Evolutionary conservation across 2,113 vertebrate species (phyloP), one percentile per base, ranked within the genome.

Genomic region (Dolichotis patagonum): DNA sequence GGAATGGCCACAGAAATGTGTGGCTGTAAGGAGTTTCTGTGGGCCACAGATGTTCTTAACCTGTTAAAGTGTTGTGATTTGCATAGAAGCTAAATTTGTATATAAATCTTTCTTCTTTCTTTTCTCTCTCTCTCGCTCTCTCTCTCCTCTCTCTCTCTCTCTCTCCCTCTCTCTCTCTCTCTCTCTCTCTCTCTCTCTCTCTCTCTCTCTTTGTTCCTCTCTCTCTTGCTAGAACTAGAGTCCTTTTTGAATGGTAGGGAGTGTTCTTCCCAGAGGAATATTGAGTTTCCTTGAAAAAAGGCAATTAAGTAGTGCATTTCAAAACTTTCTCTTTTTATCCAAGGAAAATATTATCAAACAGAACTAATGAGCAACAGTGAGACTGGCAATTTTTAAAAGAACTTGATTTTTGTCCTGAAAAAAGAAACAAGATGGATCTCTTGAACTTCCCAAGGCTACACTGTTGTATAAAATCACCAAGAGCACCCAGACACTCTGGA

Each of bases 261-360:
- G 93, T 77, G 16, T 6, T 49, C 46, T 93, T 85, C 73, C 52
- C 38, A 87, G 52, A 58, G 4, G 54, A 95, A 96, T 88, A 43
- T 22, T 43, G 22, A 75, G 20, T 86, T 97, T 93, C 12, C 43
- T 85, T 75, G 7, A 26, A 85, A 86, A 52, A 95, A 90, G 1
- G 11, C 17, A 84, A 84, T 56, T 83, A 43, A 32, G n/a, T 83
- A 89, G 24, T 65, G 0, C 2, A 95, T 62, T 62, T 96, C n/a
- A 65, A 91, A 87, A 63, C 16, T 77, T 56, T 82, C 60, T 91
- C 82, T 62, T 95, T 92, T 69, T 96, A 84, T 87, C 12, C 63
- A 92, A 41, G 56, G 41, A 96, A 89, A 56, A 95, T 86, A 75
- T 82, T 77, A 86, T 73, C 58, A 84, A 86, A 81, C 26, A 54